These are phyloP conservation scores for Pristionchus entomophagus DNA, from an alignment of 2,888 invertebrate species.

Conservation along the genomic window DNA sequence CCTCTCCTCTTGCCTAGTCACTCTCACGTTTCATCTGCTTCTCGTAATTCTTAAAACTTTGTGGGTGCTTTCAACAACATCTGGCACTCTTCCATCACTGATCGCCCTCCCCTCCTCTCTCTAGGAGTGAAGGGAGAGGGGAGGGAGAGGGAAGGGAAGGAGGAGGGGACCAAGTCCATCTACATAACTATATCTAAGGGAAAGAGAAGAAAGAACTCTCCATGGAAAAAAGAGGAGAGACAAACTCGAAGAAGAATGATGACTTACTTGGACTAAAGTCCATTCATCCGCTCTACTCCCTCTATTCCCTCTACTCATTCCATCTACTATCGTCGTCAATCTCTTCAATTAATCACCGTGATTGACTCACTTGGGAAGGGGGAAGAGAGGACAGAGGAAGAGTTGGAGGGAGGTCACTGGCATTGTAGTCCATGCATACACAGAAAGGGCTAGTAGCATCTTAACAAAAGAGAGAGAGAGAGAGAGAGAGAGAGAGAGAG, in stretches of 20 bases:
- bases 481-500: not conserved
- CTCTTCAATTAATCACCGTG: not conserved
- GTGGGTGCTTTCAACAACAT: constrained; percentile 21
- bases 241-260: no score
- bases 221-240: not conserved
- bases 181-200: not conserved
- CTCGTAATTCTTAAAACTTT: not conserved
- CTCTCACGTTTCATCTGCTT: not conserved
- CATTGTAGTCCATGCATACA: constrained; percentile 96
- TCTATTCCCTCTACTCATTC: no score
- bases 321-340: not conserved
- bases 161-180: not conserved
- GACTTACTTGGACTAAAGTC: not conserved
- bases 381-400: constrained; percentile 85
- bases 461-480: constrained; percentile 79
- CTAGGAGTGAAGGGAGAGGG: not conserved
- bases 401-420: constrained; percentile 90
- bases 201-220: not conserved
- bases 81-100: constrained; percentile 10
- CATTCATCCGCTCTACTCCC: not conserved
- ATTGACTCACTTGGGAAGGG: constrained; percentile 82
- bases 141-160: not conserved
- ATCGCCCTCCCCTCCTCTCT: not conserved
- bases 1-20: not conserved
- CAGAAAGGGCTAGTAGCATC: constrained; percentile 87